Conservation (phyloP, 2,888 invertebrate species). For the Biston betularia region DNA sequence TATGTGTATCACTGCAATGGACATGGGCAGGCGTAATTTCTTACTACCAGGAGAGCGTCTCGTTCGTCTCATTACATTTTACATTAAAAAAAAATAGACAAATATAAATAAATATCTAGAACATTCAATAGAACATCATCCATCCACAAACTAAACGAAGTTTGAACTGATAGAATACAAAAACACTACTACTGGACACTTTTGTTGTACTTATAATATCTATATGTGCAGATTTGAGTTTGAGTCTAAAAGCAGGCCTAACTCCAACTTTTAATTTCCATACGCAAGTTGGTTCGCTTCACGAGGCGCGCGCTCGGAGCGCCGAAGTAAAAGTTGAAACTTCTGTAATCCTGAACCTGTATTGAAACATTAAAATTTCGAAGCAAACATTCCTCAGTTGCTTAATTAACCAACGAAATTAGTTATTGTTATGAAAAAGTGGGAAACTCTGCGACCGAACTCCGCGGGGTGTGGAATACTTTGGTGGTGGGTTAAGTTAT, state of each 20-base stretch:
- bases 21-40: too few species aligned
- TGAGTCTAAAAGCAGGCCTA: not conserved
- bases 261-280: not conserved
- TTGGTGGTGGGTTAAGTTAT: constrained; percentile 29
- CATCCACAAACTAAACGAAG: too few species aligned
- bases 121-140: too few species aligned
- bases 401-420: constrained; percentile 74
- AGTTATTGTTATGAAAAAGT: constrained; percentile 76
- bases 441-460: constrained; percentile 61
- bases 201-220: not conserved
- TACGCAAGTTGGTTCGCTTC: constrained; percentile 3
- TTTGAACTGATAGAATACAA: too few species aligned
- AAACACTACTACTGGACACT: too few species aligned
- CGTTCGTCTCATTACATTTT: too few species aligned
- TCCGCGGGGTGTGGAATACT: constrained; percentile 52
- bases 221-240: not conserved
- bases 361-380: constrained; percentile 60
- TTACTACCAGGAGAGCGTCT: too few species aligned
- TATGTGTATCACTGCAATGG: too few species aligned
- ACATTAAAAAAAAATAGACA: too few species aligned
- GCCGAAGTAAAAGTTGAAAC: constrained; percentile 44
- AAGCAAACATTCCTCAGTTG: constrained; percentile 63
- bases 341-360: constrained; percentile 55
- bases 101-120: too few species aligned
- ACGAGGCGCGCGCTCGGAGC: constrained; percentile 36